phyloP scores from a whole-genome alignment of 2,888 invertebrate species.

The Rhagonycha lutea region DNA sequence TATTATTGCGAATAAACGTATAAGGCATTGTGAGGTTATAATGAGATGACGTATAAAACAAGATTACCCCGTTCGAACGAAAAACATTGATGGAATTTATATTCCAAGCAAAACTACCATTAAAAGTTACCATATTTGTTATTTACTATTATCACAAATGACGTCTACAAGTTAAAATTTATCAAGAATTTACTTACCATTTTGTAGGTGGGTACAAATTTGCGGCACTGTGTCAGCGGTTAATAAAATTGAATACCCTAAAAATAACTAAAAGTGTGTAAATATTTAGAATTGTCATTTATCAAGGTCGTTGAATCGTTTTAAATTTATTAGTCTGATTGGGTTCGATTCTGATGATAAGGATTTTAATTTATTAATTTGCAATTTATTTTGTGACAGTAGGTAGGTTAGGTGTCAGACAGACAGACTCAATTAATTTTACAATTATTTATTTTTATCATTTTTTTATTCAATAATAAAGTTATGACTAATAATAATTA shows the following conservation, averaged over 20 bases:
- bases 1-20: not conserved
- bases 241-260: conserved; percentile 3
- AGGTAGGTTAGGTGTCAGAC: not conserved
- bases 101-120: conserved; percentile 31
- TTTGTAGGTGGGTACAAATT: conserved; percentile 30
- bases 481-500: not conserved
- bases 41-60: not conserved
- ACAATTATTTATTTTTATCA: not conserved
- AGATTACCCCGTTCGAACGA: conserved; percentile 25
- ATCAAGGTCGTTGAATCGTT: not conserved
- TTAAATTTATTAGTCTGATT: not conserved
- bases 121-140: conserved; percentile 32
- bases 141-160: conserved; percentile 10
- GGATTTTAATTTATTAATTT: not conserved
- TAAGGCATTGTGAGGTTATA: conserved; percentile 12
- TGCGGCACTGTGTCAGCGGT: not conserved
- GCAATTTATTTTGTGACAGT: not conserved
- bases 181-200: conserved; percentile 35
- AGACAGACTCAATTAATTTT: not conserved
- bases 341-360: not conserved
- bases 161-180: conserved; percentile 26
- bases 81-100: conserved; percentile 30
- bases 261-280: not conserved
- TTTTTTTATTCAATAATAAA: not conserved
- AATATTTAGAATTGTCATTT: not conserved